Percentiles rank a stretch among this genome's conserved stretches.
Evolutionary conservation across 2,797 vertebrate species (phyloP).

Genomic region (Phoeniculus purpureus): DNA sequence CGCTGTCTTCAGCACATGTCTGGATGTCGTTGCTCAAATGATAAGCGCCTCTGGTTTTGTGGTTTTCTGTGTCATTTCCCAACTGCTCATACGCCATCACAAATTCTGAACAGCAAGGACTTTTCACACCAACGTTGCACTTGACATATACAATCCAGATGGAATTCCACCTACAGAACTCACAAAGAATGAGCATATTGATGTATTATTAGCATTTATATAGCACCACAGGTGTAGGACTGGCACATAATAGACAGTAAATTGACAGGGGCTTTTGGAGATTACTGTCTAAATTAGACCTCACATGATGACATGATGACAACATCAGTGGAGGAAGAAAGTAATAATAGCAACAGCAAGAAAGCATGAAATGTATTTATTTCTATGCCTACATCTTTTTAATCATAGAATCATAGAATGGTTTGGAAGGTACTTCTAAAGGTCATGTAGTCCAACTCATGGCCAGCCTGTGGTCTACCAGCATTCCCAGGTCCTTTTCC

Average conservation of each 20-base stretch:
- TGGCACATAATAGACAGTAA: conserved; percentile 46
- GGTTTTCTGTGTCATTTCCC: not conserved
- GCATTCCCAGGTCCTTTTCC: too few species aligned
- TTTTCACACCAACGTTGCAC: conserved; percentile 28
- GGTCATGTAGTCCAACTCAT: too few species aligned
- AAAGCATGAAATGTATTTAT: conserved; percentile 18
- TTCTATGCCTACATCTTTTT: not conserved
- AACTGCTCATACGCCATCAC: conserved; percentile 8
- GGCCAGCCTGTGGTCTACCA: too few species aligned
- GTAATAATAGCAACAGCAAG: conserved; percentile 15
- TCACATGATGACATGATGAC: conserved; percentile 44
- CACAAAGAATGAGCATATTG: conserved; percentile 36
- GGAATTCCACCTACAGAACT: conserved; percentile 56
- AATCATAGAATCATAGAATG: too few species aligned
- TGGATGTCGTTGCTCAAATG: not conserved
- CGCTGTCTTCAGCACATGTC: not conserved
- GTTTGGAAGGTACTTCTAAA: too few species aligned
- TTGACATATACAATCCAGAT: conserved; percentile 49
- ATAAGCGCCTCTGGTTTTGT: not conserved
- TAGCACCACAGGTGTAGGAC: conserved; percentile 45
- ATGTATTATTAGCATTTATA: conserved; percentile 52
- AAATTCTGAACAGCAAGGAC: conserved; percentile 31
- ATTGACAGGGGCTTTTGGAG: conserved; percentile 40
- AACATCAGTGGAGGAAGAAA: conserved; percentile 10
- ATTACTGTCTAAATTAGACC: conserved; percentile 12